Evolutionary conservation across 2,113 vertebrate genomes (phyloP), one percentile per base, ranked within the genome.

Genomic region (Chloropsis cyanopogon): DNA sequence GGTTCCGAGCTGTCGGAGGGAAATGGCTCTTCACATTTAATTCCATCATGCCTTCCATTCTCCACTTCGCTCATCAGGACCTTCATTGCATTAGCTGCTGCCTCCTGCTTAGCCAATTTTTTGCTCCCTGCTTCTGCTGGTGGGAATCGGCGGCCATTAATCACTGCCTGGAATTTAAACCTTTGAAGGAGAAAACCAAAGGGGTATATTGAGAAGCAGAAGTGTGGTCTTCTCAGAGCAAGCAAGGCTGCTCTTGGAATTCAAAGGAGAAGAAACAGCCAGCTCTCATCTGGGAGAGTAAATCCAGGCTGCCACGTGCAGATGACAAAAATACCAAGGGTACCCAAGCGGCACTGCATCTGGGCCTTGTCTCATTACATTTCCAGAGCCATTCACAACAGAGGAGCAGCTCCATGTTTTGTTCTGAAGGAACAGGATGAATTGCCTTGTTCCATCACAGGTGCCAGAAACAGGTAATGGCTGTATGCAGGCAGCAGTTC

Each of bases 91-190:
- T 98, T 98, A 4, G 98, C 97, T 2, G 99, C 99, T 1, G 99
- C 99, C 5, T 99, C 99, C 89, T 99, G 99, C 79, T 99, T 99
- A 4, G 99, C 99, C 4, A 98, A 97, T 64, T 99, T 99, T 95
- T 99, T 99, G 96, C 98, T 99, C 49, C 98, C 98, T 9, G 99
- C 99, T 95, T 99, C 99, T 1, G 98, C 98, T 4, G 98, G 96
- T 19, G 99, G 99, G 95, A 99, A 99, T 37, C 94, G 91, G 39
- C 98, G 98, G 31, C 98, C 98, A 0, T 98, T 98, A 26, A 99
- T 98, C 97, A 99, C 98, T 3, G 98, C 99, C 97, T 99, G 99
- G 98, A 99, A 99, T 88, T 98, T 98, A 94, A 99, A 99, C 85
- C 99, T 99, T 95, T 15, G 69, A 37, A 31, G 95, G 63, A 95